Conservation (phyloP, 2,113 vertebrate genomes). For the Donacobius atricapilla region DNA sequence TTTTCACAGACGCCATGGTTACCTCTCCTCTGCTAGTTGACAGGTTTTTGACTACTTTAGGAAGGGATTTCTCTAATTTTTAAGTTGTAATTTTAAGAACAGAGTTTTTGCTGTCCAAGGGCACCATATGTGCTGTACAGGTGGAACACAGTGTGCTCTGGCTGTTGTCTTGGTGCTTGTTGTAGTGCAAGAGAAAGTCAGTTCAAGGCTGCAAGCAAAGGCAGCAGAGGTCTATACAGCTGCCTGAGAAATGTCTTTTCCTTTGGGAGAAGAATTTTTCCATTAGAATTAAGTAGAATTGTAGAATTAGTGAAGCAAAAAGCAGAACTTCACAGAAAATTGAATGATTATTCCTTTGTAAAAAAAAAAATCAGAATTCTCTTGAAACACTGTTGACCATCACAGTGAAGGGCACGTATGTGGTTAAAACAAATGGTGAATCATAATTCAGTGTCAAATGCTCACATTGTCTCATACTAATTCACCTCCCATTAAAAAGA, state of each 20-base stretch:
- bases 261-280: neutral
- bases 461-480: neutral
- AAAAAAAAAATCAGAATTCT: neutral
- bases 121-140: neutral
- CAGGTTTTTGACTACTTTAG: neutral
- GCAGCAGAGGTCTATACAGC: neutral
- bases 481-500: neutral
- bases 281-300: neutral
- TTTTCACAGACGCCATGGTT: neutral
- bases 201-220: neutral
- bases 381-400: neutral
- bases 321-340: neutral
- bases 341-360: neutral
- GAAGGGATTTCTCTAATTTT: neutral
- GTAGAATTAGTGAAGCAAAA: neutral
- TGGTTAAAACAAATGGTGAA: neutral
- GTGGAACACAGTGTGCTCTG: neutral
- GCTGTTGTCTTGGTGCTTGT: neutral
- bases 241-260: neutral
- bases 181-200: neutral
- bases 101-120: neutral
- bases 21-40: neutral
- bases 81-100: neutral
- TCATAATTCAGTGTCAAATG: neutral
- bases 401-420: neutral